Percentiles rank a stretch among this genome's conserved stretches.
Evolutionary conservation across 2,113 vertebrate species (phyloP).

Genomic region (Nannospalax galili): DNA sequence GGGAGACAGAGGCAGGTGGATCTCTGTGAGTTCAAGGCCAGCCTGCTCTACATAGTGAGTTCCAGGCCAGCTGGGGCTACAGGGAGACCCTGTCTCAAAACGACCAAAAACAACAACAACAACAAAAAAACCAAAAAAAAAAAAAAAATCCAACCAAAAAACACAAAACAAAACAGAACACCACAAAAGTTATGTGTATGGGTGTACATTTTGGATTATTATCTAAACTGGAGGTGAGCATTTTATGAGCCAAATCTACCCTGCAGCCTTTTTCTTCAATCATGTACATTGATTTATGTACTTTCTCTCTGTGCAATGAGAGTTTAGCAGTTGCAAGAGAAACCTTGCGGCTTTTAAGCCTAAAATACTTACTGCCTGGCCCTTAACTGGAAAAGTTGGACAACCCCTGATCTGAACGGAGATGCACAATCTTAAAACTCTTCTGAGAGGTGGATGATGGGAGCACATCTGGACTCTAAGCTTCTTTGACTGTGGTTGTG

Average conservation of each 20-base stretch:
- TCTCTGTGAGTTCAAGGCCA: too few species aligned
- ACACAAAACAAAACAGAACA: too few species aligned
- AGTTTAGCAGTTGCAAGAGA: not conserved
- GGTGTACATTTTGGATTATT: not conserved
- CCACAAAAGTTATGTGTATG: too few species aligned
- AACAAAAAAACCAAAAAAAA: too few species aligned
- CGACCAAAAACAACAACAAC: too few species aligned
- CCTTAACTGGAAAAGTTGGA: conserved; percentile 1
- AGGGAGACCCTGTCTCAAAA: too few species aligned
- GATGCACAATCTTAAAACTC: not conserved
- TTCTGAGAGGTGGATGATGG: not conserved
- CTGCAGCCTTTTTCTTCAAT: not conserved
- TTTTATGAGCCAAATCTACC: not conserved
- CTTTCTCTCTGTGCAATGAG: not conserved
- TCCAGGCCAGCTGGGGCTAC: too few species aligned
- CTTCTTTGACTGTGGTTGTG: not conserved
- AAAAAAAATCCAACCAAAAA: too few species aligned
- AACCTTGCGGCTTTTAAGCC: not conserved
- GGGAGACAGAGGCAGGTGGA: too few species aligned
- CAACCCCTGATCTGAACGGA: not conserved
- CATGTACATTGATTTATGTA: not conserved
- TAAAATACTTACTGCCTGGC: conserved; percentile 27
- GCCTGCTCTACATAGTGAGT: too few species aligned
- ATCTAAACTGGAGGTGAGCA: not conserved
- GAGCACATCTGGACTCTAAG: conserved; percentile 11